A percentile compares a stretch with the other conserved stretches of the same genome.
phyloP scores from a whole-genome alignment of 2,113 vertebrate species.

The Copsychus sechellarum region DNA sequence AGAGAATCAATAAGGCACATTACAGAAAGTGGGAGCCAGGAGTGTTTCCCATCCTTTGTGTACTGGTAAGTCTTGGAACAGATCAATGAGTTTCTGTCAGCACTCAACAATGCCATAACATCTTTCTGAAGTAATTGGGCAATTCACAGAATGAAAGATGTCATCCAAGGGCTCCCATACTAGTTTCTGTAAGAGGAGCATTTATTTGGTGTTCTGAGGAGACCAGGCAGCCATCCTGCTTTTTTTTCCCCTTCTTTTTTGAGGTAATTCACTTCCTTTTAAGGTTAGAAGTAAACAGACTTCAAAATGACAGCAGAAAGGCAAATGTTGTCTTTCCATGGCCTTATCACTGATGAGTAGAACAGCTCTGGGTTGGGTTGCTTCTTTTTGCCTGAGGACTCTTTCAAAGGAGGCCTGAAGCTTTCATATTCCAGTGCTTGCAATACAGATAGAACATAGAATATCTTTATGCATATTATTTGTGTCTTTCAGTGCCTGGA shows the following conservation, averaged over 20 bases:
- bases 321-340: neutral
- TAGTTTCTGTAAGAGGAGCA: neutral
- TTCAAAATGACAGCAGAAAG: constrained; percentile 23
- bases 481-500: neutral
- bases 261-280: constrained; percentile 4
- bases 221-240: neutral
- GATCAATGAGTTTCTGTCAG: constrained; percentile 40
- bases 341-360: neutral
- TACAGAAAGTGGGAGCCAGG: neutral
- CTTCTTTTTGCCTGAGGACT: neutral
- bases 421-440: neutral
- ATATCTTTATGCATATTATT: neutral
- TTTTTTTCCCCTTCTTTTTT: neutral
- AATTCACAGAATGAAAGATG: constrained; percentile 25
- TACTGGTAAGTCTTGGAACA: constrained; percentile 5
- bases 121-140: constrained; percentile 35
- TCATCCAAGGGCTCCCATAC: neutral
- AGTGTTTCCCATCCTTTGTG: constrained; percentile 28
- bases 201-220: neutral
- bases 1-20: constrained; percentile 6
- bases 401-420: neutral
- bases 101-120: neutral
- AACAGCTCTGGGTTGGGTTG: neutral
- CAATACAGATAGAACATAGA: neutral
- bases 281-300: neutral